A percentile compares a stretch with the other conserved stretches of the same genome.
Conservation (phyloP, 2,797 vertebrate species). For the Anniella stebbinsi region DNA sequence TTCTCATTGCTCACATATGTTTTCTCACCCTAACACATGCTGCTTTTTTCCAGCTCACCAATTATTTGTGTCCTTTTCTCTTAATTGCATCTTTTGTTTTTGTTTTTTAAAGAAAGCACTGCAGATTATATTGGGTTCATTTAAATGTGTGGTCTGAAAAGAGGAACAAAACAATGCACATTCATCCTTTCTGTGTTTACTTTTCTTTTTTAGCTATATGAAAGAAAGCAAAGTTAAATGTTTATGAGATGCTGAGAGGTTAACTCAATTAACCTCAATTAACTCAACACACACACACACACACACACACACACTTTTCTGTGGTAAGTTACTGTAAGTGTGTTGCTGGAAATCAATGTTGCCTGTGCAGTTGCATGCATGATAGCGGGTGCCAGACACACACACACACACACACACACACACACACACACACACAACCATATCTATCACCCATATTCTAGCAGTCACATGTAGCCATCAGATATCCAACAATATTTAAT, state of each 20-base stretch:
- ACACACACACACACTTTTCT: no score
- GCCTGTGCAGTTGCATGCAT: background rate
- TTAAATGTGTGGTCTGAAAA: constrained; percentile 13
- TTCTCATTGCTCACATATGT: constrained; percentile 22
- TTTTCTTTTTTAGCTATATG: background rate
- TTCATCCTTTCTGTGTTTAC: background rate
- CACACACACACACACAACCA: no score
- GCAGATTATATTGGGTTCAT: background rate
- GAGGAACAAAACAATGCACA: background rate
- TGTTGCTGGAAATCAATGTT: background rate
- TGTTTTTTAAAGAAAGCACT: constrained; percentile 28
- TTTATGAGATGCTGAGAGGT: background rate
- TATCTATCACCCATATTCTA: background rate
- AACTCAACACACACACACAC: no score
- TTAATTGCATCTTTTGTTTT: constrained; percentile 24
- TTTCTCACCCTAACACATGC: constrained; percentile 33
- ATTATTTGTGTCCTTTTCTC: background rate
- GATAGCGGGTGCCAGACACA: no score
- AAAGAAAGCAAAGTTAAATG: background rate
- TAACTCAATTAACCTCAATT: no score
- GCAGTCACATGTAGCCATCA: background rate
- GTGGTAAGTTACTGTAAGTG: background rate
- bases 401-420: background rate
- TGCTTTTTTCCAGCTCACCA: constrained; percentile 25
- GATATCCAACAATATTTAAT: background rate